Evolutionary conservation across 2,888 invertebrate species (phyloP).

Genomic region (Drosophila infuscata): DNA sequence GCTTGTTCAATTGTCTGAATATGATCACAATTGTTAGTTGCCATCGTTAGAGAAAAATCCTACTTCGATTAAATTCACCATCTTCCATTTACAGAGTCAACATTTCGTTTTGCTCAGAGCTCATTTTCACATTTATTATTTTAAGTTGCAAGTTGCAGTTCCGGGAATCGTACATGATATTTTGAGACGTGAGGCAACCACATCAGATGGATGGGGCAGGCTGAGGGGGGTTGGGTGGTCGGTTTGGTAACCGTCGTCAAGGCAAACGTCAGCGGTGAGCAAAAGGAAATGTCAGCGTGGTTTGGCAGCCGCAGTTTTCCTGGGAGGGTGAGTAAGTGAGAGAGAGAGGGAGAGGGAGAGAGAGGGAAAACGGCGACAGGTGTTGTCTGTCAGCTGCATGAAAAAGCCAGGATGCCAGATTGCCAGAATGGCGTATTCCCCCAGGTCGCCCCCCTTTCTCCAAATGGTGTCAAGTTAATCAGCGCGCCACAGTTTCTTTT

Average conservation of each 20-base stretch:
- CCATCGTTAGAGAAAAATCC: not conserved
- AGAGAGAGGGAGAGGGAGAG: not conserved
- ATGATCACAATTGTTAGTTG: not conserved
- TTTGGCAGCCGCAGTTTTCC: constrained; percentile 53
- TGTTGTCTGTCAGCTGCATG: constrained; percentile 69
- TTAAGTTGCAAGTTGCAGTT: constrained; percentile 32
- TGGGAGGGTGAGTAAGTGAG: constrained; percentile 10
- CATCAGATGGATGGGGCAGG: not conserved
- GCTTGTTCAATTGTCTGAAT: not conserved
- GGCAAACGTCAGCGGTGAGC: constrained; percentile 51
- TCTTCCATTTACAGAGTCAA: not conserved
- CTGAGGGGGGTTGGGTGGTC: not conserved
- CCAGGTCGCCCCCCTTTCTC: constrained; percentile 11
- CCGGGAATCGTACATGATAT: constrained; percentile 19
- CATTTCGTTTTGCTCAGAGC: not conserved
- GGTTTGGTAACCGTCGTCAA: constrained; percentile 38
- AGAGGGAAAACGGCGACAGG: constrained; percentile 54
- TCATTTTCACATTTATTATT: constrained; percentile 11
- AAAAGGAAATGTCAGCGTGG: constrained; percentile 71
- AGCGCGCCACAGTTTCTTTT: constrained; percentile 56
- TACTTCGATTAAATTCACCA: not conserved
- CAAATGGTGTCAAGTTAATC: constrained; percentile 74
- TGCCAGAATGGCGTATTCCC: constrained; percentile 29
- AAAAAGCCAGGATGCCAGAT: constrained; percentile 30
- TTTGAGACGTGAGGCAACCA: constrained; percentile 37